These are phyloP conservation scores for Zelostemma sp. DNA, from an alignment of 1,140 invertebrate species.

Conservation along the genomic window DNA sequence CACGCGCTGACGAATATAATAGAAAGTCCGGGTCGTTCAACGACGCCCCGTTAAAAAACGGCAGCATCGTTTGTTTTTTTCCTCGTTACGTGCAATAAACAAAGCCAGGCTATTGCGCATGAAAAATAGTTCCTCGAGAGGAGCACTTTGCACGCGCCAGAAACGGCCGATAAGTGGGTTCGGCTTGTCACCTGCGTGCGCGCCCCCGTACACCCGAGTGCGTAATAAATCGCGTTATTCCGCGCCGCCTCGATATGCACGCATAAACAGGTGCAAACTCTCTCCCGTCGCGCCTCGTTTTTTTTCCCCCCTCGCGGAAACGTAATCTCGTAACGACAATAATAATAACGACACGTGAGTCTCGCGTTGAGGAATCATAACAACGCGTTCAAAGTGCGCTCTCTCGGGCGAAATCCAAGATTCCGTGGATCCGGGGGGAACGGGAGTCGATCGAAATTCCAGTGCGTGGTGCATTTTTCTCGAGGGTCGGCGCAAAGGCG, in stretches of 20 bases:
- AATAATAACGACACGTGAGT: slow-evolving; percentile 37
- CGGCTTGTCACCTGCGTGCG: slow-evolving; percentile 49
- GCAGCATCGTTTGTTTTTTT: too few species aligned
- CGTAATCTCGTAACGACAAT: slow-evolving; percentile 18
- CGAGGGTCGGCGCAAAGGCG: slow-evolving; percentile 29
- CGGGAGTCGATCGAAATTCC: too few species aligned
- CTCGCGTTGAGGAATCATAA: background rate
- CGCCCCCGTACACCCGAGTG: slow-evolving; percentile 3
- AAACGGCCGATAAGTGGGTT: slow-evolving; percentile 40
- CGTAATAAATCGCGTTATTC: background rate
- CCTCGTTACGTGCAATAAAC: too few species aligned
- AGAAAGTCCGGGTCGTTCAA: too few species aligned
- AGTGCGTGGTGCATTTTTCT: slow-evolving; percentile 17
- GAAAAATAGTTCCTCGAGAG: slow-evolving; percentile 65
- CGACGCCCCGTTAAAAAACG: too few species aligned
- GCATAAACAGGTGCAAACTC: slow-evolving; percentile 4
- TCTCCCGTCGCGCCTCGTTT: too few species aligned
- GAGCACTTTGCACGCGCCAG: slow-evolving; percentile 46
- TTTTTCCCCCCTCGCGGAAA: too few species aligned
- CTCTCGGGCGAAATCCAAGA: too few species aligned
- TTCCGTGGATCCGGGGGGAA: too few species aligned
- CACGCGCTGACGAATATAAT: background rate
- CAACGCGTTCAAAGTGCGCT: too few species aligned
- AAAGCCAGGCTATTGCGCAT: slow-evolving; percentile 69
- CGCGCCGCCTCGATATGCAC: background rate